A percentile compares a stretch with the other conserved stretches of the same genome.
Evolutionary conservation across 2,888 invertebrate genomes (phyloP).

Genomic region (Orthosia gothica): DNA sequence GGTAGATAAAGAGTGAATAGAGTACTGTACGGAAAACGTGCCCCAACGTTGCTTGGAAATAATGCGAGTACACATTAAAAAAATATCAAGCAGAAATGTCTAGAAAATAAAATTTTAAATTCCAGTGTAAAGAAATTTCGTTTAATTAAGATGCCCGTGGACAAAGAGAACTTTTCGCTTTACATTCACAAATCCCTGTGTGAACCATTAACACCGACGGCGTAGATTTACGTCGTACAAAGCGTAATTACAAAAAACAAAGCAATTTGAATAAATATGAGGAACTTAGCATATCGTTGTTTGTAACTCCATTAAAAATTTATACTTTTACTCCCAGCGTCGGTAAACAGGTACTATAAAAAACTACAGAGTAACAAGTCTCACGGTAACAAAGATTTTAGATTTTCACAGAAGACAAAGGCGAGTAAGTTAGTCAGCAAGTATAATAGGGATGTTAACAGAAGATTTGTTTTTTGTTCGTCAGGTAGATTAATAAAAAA

Average conservation of each 20-base stretch:
- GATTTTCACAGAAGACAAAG: neutral
- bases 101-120: neutral
- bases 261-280: constrained; percentile 80
- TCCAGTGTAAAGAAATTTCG: neutral
- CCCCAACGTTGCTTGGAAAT: too few relatives aligned
- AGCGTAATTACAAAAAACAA: constrained; percentile 71
- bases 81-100: neutral
- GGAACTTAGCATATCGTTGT: constrained; percentile 75
- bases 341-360: constrained; percentile 26
- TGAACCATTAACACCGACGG: constrained; percentile 46
- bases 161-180: constrained; percentile 44
- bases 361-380: constrained; percentile 14
- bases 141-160: constrained; percentile 22
- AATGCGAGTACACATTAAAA: too few relatives aligned
- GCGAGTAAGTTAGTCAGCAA: neutral
- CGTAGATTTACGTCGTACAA: constrained; percentile 52
- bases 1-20: too few relatives aligned
- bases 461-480: too few relatives aligned
- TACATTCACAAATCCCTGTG: constrained; percentile 56
- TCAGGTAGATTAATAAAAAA: too few relatives aligned
- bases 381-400: constrained; percentile 20
- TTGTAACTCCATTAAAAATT: constrained; percentile 76
- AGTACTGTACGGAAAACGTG: too few relatives aligned
- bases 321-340: constrained; percentile 68
- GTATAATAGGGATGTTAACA: neutral